These are phyloP conservation scores for Malacosoma neustria DNA, from an alignment of 2,888 invertebrate genomes.

Conservation along the genomic window DNA sequence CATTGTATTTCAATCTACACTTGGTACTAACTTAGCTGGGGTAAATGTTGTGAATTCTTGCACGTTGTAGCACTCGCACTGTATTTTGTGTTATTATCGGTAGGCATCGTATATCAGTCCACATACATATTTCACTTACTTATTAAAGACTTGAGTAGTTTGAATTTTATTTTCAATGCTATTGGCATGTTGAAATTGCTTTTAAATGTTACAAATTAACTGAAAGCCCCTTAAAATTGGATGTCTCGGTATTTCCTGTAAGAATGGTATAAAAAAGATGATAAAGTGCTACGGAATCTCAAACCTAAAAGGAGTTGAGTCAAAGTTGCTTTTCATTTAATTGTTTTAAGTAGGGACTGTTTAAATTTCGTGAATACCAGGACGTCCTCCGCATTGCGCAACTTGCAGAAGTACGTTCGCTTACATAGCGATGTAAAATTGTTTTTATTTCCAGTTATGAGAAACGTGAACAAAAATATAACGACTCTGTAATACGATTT, in stretches of 20 bases:
- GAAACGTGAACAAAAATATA: conserved; percentile 4
- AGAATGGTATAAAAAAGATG: conserved; percentile 41
- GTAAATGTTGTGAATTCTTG: too few relatives aligned
- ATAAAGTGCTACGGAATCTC: conserved; percentile 19
- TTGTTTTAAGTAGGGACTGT: conserved; percentile 24
- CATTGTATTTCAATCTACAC: too few relatives aligned
- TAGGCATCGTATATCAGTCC: too few relatives aligned
- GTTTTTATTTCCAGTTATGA: conserved; percentile 29
- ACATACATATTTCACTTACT: too few relatives aligned
- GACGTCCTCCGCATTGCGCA: conserved; percentile 23
- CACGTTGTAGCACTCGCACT: too few relatives aligned
- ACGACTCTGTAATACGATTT: conserved; percentile 4
- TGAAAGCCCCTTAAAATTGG: conserved; percentile 40
- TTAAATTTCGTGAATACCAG: conserved; percentile 43
- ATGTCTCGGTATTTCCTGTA: conserved; percentile 53
- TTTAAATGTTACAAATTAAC: background rate
- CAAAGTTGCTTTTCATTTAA: conserved; percentile 36
- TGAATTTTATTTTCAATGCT: too few relatives aligned
- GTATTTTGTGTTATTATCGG: too few relatives aligned
- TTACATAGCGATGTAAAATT: conserved; percentile 39
- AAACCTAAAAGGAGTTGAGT: conserved; percentile 22
- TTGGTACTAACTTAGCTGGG: too few relatives aligned
- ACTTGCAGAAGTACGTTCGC: conserved; percentile 30
- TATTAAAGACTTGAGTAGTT: too few relatives aligned
- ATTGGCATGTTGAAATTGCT: background rate